Conservation (phyloP, 2,888 invertebrate species). For the Andrena trimmerana region DNA sequence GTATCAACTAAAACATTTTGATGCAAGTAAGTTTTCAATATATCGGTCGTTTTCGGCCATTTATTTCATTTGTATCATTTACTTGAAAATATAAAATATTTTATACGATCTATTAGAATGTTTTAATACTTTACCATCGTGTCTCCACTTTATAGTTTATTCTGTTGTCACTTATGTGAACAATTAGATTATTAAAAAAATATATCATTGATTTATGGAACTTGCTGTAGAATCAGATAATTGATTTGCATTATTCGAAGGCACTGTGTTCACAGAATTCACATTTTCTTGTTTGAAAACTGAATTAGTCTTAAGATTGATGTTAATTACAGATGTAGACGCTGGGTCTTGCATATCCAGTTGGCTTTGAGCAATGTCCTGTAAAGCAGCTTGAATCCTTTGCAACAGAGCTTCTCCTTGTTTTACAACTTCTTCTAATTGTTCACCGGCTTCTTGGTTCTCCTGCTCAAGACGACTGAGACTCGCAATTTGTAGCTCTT, state of each 20-base stretch:
- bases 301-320: conserved; percentile 74
- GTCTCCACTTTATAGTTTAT: conserved; percentile 8
- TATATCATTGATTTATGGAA: conserved; percentile 76
- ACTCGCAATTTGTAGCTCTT: conserved; percentile 95
- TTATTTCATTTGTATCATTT: conserved; percentile 17
- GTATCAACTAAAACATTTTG: conserved; percentile 31
- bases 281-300: conserved; percentile 78
- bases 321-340: conserved; percentile 84
- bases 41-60: not conserved
- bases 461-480: conserved; percentile 94
- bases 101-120: conserved; percentile 9
- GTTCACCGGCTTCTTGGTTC: conserved; percentile 96
- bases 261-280: conserved; percentile 69
- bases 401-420: conserved; percentile 94
- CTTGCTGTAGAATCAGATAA: conserved; percentile 78
- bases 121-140: conserved; percentile 16
- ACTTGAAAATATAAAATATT: conserved; percentile 24
- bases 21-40: not conserved
- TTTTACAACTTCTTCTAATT: conserved; percentile 93
- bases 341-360: conserved; percentile 93
- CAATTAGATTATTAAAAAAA: conserved; percentile 37
- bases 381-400: conserved; percentile 95
- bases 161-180: conserved; percentile 24
- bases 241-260: conserved; percentile 75
- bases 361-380: conserved; percentile 97